Evolutionary conservation across 2,888 invertebrate genomes (phyloP), one percentile per base, ranked within the genome.

Genomic region (Netelia virgata): DNA sequence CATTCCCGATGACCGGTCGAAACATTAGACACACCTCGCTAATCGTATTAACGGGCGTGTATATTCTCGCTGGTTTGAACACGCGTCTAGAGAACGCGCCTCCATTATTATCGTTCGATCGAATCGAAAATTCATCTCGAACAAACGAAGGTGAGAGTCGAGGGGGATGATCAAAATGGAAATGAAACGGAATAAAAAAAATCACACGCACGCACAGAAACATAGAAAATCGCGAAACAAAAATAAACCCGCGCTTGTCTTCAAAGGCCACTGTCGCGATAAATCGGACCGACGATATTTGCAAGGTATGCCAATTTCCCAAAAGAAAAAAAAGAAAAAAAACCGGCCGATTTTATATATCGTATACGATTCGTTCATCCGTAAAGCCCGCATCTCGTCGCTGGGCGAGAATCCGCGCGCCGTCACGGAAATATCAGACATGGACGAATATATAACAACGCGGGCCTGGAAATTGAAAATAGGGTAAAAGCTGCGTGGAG

Each of bases 351-450:
- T 74, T 74, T 53, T 6, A 75, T 63, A 70, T 57, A n/a, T 57
- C 57, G 47, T 70, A 78, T 72, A 57, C 79, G 82, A 82, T 50
- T 82, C 84, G 84, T 20, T 75, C 78, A 70, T 75, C 75, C 78
- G 84, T 75, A 84, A 84, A 75, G 41, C 66, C 70, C 73, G 64
- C 59, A 59, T 80, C 28, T 61, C 50, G 47, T 28, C 14, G 50
- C 61, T 41, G n/a, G 47, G 11, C 59, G 59, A 47, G 20, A 43
- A 20, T 16, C 18, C 16, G 6, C 8, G 11, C 36, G 55, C 57
- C 47, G 81, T 82, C 76, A 76, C 72, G 82, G 66, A 77, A 70
- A 76, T 82, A 77, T 77, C 72, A 77, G 72, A 77, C 70, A 78
- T 79, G 78, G 78, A 72, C 50, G 66, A 43, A 82, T 55, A 82